Conservation (phyloP, 2,113 vertebrate species). For the Trinectes maculatus region DNA sequence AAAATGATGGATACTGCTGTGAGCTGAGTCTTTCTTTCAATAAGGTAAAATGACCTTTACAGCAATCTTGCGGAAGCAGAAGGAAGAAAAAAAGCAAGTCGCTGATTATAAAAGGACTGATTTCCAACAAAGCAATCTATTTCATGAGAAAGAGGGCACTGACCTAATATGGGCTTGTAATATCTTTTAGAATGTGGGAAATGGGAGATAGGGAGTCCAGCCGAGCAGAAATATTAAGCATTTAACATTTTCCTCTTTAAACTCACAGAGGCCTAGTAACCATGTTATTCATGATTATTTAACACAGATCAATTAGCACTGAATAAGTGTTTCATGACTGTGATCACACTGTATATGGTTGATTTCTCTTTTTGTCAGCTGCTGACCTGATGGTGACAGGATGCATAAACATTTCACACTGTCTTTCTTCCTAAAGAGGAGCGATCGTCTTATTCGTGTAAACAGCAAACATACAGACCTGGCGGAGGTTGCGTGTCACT, state of each 20-base stretch:
- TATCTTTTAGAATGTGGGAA: slow-evolving; percentile 20
- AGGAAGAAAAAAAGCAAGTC: slow-evolving; percentile 10
- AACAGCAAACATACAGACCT: slow-evolving; percentile 79
- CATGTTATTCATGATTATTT: too few relatives aligned
- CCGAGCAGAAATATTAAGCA: slow-evolving; percentile 31
- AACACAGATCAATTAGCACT: too few relatives aligned
- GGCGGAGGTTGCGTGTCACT: slow-evolving; percentile 95
- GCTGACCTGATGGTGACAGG: too few relatives aligned
- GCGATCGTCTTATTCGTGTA: neutral
- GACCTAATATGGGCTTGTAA: slow-evolving; percentile 44
- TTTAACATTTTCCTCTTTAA: too few relatives aligned
- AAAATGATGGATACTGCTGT: slow-evolving; percentile 24
- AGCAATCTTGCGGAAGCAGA: slow-evolving; percentile 4
- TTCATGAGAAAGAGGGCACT: slow-evolving; percentile 38
- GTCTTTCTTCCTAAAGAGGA: neutral
- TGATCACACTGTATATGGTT: too few relatives aligned
- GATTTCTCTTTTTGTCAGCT: too few relatives aligned
- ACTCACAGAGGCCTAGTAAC: too few relatives aligned
- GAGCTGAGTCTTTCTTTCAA: slow-evolving; percentile 14
- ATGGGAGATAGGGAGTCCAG: slow-evolving; percentile 2
- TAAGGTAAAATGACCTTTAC: slow-evolving; percentile 25
- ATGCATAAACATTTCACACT: too few relatives aligned
- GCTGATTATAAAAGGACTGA: slow-evolving; percentile 43
- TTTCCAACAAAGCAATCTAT: slow-evolving; percentile 44
- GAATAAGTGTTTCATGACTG: too few relatives aligned